Conservation (phyloP, 2,113 vertebrate genomes). For the Vicugna pacos region DNA sequence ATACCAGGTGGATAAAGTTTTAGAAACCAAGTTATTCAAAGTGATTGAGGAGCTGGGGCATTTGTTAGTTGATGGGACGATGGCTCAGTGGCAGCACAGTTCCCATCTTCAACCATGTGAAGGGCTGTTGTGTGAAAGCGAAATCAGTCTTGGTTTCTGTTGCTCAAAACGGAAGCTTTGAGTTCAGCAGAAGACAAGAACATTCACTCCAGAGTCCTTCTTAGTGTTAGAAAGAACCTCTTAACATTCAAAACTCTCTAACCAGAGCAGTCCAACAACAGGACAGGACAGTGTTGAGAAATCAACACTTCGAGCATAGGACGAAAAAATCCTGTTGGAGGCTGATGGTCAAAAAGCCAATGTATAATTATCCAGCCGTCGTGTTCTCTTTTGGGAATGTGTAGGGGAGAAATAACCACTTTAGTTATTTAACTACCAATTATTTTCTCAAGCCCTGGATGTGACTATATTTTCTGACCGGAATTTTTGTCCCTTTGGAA, state of each 20-base stretch:
- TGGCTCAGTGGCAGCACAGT: neutral
- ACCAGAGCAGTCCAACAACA: neutral
- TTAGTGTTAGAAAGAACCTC: neutral
- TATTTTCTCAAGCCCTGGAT: slow-evolving; percentile 28
- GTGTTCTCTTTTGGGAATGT: neutral
- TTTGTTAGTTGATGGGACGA: neutral
- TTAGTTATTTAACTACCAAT: slow-evolving; percentile 24
- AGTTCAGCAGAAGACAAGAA: neutral
- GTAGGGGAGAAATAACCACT: neutral
- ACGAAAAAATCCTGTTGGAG: neutral
- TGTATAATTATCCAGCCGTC: neutral
- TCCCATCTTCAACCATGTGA: neutral
- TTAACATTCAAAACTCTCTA: neutral
- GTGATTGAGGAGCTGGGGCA: neutral
- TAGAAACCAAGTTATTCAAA: slow-evolving; percentile 24
- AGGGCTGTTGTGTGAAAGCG: neutral
- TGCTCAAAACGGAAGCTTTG: neutral
- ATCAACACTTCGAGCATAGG: neutral
- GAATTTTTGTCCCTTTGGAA: slow-evolving; percentile 3
- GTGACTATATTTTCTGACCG: neutral
- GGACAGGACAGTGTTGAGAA: neutral
- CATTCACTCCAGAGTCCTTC: neutral
- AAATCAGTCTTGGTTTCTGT: neutral
- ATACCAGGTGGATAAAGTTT: neutral
- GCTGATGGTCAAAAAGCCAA: neutral